These are phyloP conservation scores for Pimpla rufipes DNA, from an alignment of 2,888 invertebrate species.

Conservation along the genomic window DNA sequence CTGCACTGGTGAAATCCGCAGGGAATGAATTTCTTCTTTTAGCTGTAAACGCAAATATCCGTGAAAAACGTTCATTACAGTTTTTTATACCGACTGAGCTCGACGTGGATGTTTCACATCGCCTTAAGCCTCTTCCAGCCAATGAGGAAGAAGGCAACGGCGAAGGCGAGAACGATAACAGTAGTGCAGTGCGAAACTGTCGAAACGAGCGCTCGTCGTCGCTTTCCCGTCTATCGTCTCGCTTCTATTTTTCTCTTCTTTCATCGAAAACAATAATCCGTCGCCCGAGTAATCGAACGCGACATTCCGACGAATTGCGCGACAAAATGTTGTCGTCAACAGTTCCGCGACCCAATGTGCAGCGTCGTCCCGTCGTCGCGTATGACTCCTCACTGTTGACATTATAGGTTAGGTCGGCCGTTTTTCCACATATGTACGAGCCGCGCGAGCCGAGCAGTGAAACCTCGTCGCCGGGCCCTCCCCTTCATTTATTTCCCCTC, in stretches of 20 bases:
- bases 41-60: no score
- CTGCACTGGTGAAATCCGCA: no score
- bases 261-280: background rate
- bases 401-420: constrained; percentile 2
- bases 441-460: background rate
- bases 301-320: background rate
- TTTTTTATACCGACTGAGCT: no score
- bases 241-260: background rate
- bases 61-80: no score
- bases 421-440: background rate
- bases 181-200: no score
- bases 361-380: background rate
- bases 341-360: background rate
- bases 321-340: background rate
- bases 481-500: constrained; percentile 24
- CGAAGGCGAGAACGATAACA: no score
- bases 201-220: background rate
- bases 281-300: background rate
- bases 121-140: no score
- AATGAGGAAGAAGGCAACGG: no score
- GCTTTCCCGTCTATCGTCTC: background rate
- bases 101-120: no score
- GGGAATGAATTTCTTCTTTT: no score
- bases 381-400: background rate
- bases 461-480: constrained; percentile 18